These are phyloP conservation scores for Cryptops parisi DNA, from an alignment of 2,888 invertebrate species.

Conservation along the genomic window DNA sequence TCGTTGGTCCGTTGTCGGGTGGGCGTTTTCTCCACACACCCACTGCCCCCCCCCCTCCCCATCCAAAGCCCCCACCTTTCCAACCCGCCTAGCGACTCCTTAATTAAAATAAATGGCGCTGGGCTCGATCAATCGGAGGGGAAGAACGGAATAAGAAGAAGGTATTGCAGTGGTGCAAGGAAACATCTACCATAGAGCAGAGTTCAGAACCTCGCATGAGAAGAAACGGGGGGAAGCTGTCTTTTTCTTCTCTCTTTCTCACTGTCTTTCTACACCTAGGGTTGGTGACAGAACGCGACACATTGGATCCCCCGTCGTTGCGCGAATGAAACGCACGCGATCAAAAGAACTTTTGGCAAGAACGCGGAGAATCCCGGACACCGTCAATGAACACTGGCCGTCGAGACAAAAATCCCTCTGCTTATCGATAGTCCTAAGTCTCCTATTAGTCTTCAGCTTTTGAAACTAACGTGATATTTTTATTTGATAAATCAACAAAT, in stretches of 20 bases:
- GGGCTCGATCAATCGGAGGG: not conserved
- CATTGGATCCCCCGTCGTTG: not conserved
- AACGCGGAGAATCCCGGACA: not conserved
- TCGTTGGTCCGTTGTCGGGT: too few species aligned
- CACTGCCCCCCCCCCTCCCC: too few species aligned
- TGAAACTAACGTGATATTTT: too few species aligned
- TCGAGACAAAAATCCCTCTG: not conserved
- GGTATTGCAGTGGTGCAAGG: not conserved
- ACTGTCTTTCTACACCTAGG: not conserved
- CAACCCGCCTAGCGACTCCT: too few species aligned
- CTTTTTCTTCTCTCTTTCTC: not conserved
- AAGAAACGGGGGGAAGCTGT: too few species aligned
- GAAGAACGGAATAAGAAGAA: not conserved
- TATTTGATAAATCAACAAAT: slow-evolving; percentile 8
- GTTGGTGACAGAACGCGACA: too few species aligned
- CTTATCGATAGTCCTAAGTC: too few species aligned
- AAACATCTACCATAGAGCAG: too few species aligned
- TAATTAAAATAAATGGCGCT: slow-evolving; percentile 11
- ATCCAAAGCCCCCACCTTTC: too few species aligned
- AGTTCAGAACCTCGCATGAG: too few species aligned
- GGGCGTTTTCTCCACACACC: too few species aligned
- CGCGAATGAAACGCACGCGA: not conserved
- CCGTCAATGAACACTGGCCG: not conserved
- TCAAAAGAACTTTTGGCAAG: not conserved
- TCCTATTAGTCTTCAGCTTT: too few species aligned